A percentile compares a stretch with the other conserved stretches of the same genome.
phyloP scores from a whole-genome alignment of 37 sponge, comb jelly and placozoan species.

The Halisarca cf. caerulea region DNA sequence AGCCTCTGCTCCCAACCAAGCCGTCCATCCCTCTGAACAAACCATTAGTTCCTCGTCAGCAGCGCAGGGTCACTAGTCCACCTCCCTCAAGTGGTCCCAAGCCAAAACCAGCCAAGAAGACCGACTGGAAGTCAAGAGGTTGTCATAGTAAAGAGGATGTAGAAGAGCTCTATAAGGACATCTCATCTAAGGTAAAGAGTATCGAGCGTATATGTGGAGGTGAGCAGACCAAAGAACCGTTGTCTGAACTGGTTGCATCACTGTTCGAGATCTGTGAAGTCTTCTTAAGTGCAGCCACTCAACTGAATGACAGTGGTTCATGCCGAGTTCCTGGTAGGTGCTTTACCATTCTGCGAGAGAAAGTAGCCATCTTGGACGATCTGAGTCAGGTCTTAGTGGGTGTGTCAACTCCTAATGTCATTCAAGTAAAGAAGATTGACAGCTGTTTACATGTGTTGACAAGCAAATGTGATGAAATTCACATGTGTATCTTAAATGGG shows the following conservation, averaged over 20 bases:
- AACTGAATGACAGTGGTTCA: not conserved
- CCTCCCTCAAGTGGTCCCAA: too few species aligned
- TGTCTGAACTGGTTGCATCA: not conserved
- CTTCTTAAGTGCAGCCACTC: not conserved
- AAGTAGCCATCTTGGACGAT: not conserved
- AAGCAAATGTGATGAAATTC: conserved; percentile 17
- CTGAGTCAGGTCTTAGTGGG: not conserved
- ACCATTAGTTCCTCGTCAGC: not conserved
- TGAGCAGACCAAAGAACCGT: not conserved
- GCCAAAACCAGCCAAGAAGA: not conserved
- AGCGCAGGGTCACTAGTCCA: not conserved
- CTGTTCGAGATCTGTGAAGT: conserved; percentile 2
- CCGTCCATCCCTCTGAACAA: not conserved
- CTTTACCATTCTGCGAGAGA: conserved; percentile 8
- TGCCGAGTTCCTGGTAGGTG: not conserved
- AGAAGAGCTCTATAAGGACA: not conserved
- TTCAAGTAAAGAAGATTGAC: not conserved
- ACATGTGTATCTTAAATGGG: not conserved
- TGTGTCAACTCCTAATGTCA: not conserved
- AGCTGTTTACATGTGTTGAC: not conserved
- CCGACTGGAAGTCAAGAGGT: not conserved
- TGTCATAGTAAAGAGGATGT: not conserved
- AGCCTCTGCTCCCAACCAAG: not conserved
- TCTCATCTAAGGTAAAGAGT: not conserved
- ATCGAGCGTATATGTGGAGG: not conserved